phyloP scores from a whole-genome alignment of 2,888 invertebrate species.

The Dicyrtoma fusca region DNA sequence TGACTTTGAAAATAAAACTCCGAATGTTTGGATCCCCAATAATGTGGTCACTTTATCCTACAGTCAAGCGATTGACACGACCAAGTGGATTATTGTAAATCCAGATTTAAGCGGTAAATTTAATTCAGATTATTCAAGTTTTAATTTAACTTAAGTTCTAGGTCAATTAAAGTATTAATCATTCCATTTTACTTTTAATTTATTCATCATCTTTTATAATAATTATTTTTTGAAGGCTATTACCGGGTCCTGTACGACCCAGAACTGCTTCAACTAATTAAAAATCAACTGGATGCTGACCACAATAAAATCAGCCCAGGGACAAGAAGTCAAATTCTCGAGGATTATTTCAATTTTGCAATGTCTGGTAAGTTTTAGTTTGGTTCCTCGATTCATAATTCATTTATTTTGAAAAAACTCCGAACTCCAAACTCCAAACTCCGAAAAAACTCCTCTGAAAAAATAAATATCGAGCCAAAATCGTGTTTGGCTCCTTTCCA shows the following conservation, averaged over 20 bases:
- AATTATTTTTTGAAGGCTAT: conserved; percentile 39
- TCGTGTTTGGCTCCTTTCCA: too few species aligned
- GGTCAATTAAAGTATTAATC: too few species aligned
- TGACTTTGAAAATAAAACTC: background rate
- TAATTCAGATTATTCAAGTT: conserved; percentile 13
- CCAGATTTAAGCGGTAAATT: conserved; percentile 29
- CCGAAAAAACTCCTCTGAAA: background rate
- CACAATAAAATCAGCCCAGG: conserved; percentile 27
- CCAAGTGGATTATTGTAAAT: conserved; percentile 32
- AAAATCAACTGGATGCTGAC: conserved; percentile 20
- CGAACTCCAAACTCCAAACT: background rate
- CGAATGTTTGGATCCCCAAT: conserved; percentile 30
- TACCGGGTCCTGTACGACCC: conserved; percentile 46
- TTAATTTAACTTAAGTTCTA: conserved; percentile 12
- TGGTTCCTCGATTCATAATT: too few species aligned
- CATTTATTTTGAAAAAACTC: background rate
- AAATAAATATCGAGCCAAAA: too few species aligned
- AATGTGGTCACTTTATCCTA: conserved; percentile 7
- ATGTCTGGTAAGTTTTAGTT: conserved; percentile 11
- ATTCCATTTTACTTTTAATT: too few species aligned
- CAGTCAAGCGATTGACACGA: background rate
- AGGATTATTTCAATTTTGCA: conserved; percentile 47
- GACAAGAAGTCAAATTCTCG: conserved; percentile 46
- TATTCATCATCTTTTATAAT: background rate
- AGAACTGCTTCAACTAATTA: conserved; percentile 27